Base-by-base conservation (phyloP, 2,888 invertebrate genomes). In the Trichogramma dendrolimi region DNA sequence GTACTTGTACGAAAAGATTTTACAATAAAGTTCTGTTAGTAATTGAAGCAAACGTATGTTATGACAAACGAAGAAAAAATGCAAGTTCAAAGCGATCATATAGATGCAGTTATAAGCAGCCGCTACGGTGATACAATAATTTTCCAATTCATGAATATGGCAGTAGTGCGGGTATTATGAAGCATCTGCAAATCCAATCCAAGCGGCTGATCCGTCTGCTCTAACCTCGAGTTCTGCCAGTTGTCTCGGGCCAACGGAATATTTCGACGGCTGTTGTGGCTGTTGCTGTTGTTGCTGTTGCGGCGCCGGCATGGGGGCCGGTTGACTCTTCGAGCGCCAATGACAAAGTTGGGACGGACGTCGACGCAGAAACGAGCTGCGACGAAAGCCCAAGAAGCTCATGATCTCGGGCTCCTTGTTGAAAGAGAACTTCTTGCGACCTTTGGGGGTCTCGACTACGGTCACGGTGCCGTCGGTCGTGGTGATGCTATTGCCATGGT, bases 391-490 rank as follows among this genome's bases (percentile, higher is more conserved):
- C 67, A 80, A 69, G 67, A 77, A 79, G 27, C 81, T 80, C 65
- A 87, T 82, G 55, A 89, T 88, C 80, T 91, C 91, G 93, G 93
- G 72, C 55, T 93, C 92, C 64, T 91, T 27, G 27, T 27, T 87
- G 79, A 94, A 94, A 6, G 92, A 93, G 8, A 94, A 81, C 77
- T 93, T 94, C 78, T 94, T 94, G 59, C 92, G 83, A 0, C 92
- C 60, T 6, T 65, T 65, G n/a, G 65, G 91, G 70, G 87, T 71
- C 49, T 71, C 67, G 43, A 68, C 67, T 6, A 63, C 55, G 4
- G 65, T 65, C 0, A 64, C 59, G 6, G 58, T 58, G 8, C 50
- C 56, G 10, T 5, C 1, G 11, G 38, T 10, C 6, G 55, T 2
- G 5, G 60, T 14, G 7, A 60, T 60, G 38, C 50, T 27, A 27